Evolutionary conservation across 2,888 invertebrate genomes (phyloP), one percentile per base, ranked within the genome.

Genomic region (Aphodius granarius): DNA sequence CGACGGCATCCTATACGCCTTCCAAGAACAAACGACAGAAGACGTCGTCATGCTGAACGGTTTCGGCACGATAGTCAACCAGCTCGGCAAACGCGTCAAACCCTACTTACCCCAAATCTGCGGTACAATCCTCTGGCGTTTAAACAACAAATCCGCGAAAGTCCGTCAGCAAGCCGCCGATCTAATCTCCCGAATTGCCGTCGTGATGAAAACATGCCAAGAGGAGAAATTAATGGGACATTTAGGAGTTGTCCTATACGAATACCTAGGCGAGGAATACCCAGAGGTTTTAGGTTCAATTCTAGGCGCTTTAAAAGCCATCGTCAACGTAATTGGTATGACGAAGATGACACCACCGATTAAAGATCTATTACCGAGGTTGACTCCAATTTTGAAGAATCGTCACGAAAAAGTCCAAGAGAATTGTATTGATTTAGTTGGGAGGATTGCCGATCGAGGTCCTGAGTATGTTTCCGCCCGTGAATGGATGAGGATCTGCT

Each of bases 341-440:
- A 98, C 98, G 0, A 99, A 99, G 89, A 99, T 99, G 99, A 99
- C 98, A 2, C 99, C 99, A 4, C 99, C 99, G 1, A 99, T 99
- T 84, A 99, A 99, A 89, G 99, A 99, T 89, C 90, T 99, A 19
- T 88, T 99, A 72, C 99, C 99, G 0, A 91, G 99, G 77, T 89
- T 99, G 63, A 99, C 99, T 0, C 99, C 99, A 0, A 99, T 99
- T 85, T 90, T 99, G 78, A 99, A 99, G 87, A 99, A 99, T 90
- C 93, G 97, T 89, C 96, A 92, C 81, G 92, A 92, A 83, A 92
- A 87, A 80, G 99, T 99, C 75, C 99, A 99, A 90, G 99, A 99
- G 88, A 99, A 99, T 88, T 99, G 99, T 86, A 99, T 99, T 80
- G 99, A 99, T 89, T 90, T 99, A 80, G 99, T 99, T 6, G 99